Conservation (phyloP, 2,888 invertebrate species). For the Alviniconcha strummeri region DNA sequence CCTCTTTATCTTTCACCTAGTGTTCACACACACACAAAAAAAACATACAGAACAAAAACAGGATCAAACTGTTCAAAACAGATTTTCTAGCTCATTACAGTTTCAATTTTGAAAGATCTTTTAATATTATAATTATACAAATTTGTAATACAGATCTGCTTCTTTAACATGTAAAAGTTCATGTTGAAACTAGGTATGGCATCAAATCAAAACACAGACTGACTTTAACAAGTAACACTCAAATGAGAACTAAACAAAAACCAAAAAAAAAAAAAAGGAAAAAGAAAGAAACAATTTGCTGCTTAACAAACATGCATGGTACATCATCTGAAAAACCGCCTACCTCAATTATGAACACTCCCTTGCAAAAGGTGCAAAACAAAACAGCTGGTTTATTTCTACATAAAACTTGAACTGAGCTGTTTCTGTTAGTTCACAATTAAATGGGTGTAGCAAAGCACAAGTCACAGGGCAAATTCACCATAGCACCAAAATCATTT, state of each 20-base stretch:
- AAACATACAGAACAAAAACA: not conserved
- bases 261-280: not conserved
- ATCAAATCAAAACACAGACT: slow-evolving; percentile 19
- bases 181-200: not conserved
- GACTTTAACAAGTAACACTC: not conserved
- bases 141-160: not conserved
- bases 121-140: not conserved
- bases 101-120: not conserved
- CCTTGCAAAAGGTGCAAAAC: slow-evolving; percentile 29
- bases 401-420: not conserved
- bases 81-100: too few species aligned
- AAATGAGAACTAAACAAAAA: slow-evolving; percentile 11
- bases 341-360: slow-evolving; percentile 36
- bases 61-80: too few species aligned
- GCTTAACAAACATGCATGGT: slow-evolving; percentile 30
- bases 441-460: too few species aligned
- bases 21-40: not conserved
- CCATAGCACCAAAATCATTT: too few species aligned
- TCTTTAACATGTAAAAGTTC: not conserved
- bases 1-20: slow-evolving; percentile 18
- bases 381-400: not conserved
- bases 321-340: slow-evolving; percentile 22
- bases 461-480: too few species aligned
- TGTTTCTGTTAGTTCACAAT: too few species aligned
- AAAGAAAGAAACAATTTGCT: slow-evolving; percentile 17